Conservation (phyloP, 1,140 invertebrate genomes). For the Zophobas morio region DNA sequence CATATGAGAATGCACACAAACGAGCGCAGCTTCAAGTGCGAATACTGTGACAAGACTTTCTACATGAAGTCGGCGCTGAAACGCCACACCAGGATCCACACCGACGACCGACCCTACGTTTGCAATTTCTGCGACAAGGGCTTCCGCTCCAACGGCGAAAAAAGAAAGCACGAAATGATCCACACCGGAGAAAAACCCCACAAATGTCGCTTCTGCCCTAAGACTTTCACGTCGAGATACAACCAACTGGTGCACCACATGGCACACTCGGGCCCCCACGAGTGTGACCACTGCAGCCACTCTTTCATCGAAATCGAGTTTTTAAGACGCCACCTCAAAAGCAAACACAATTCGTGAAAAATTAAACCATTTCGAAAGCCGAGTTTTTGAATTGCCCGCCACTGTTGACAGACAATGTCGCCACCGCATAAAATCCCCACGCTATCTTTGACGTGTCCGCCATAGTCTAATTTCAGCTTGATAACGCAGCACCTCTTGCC, state of each 20-base stretch:
- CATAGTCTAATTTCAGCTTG: slow-evolving; percentile 17
- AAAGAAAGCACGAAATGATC: background rate
- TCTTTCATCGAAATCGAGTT: background rate
- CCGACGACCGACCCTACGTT: background rate
- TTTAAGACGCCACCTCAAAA: background rate
- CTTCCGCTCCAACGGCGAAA: background rate
- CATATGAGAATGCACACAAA: slow-evolving; percentile 60
- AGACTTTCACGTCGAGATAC: background rate
- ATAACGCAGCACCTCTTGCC: background rate
- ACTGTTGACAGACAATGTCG: background rate
- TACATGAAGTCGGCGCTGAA: background rate
- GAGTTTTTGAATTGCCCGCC: too few relatives aligned
- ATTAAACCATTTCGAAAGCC: too few relatives aligned
- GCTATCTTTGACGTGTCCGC: slow-evolving; percentile 41
- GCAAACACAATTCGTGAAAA: background rate
- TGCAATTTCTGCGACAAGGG: background rate
- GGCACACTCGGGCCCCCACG: background rate
- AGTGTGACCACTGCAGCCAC: background rate
- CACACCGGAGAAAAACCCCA: background rate
- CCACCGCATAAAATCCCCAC: background rate
- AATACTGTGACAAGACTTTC: slow-evolving; percentile 60
- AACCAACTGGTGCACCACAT: background rate
- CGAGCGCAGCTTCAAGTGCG: slow-evolving; percentile 62
- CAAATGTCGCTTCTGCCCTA: background rate
- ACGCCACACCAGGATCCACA: background rate